phyloP scores from a whole-genome alignment of 2,113 vertebrate genomes.

The Xiphias gladius region DNA sequence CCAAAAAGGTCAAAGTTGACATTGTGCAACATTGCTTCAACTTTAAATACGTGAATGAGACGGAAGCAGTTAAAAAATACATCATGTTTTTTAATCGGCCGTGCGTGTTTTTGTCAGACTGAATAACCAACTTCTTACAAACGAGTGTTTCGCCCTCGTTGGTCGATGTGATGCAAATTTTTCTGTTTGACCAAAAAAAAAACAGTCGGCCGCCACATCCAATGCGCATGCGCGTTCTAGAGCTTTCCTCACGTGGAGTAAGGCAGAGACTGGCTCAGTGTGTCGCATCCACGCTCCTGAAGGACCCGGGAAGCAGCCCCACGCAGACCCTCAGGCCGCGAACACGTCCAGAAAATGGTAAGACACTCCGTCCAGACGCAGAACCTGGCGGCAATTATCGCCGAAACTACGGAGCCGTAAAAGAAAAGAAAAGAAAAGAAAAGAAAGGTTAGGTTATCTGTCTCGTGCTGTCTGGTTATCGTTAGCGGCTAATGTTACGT shows the following conservation, averaged over 20 bases:
- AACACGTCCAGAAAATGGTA: constrained; percentile 72
- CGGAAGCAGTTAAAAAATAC: accelerated
- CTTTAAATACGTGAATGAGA: neutral
- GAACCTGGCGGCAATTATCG: accelerated
- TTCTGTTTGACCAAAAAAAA: constrained; percentile 20
- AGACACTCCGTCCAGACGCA: constrained; percentile 21
- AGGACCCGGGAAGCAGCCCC: constrained; percentile 24
- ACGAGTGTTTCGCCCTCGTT: accelerated
- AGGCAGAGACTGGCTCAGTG: constrained; percentile 11
- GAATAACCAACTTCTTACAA: accelerated
- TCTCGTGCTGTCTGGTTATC: neutral
- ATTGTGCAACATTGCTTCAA: constrained; percentile 76
- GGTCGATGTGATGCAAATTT: neutral
- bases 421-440: accelerated
- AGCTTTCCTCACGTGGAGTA: constrained; percentile 83
- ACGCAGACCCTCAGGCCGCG: constrained; percentile 1
- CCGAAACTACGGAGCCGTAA: neutral
- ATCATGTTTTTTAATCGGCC: accelerated
- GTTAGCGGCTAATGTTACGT: constrained; percentile 23
- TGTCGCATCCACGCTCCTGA: constrained; percentile 24
- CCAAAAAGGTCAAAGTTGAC: constrained; percentile 82
- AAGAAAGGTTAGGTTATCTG: too few species aligned
- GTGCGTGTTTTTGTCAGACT: accelerated
- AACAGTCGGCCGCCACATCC: neutral
- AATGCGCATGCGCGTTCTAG: constrained; percentile 81